A percentile compares a stretch with the other conserved stretches of the same genome.
These are phyloP conservation scores for Rhagoletis zephyria DNA, from an alignment of 1,140 invertebrate genomes.

Conservation along the genomic window DNA sequence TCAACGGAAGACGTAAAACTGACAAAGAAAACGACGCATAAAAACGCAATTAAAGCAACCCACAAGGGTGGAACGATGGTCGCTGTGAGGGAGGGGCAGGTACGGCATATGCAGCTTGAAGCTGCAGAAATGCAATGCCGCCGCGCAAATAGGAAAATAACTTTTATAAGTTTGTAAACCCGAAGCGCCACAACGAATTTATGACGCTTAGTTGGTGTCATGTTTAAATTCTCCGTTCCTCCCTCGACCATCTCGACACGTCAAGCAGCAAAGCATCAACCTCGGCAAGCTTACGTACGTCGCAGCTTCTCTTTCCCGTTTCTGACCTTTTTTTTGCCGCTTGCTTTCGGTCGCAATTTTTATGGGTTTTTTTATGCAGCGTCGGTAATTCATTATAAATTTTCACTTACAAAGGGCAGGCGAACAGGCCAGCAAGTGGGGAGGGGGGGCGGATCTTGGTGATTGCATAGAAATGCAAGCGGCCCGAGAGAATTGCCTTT, in stretches of 20 bases:
- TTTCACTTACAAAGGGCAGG: neutral
- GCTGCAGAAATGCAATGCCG: neutral
- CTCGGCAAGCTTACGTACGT: neutral
- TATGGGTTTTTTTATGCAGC: neutral
- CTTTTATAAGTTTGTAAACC: neutral
- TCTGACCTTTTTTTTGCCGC: neutral
- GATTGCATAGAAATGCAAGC: neutral
- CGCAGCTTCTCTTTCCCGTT: neutral
- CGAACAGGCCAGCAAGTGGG: neutral
- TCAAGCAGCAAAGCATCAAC: neutral
- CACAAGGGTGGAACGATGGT: neutral
- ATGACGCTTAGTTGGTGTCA: constrained; percentile 39
- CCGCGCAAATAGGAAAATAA: neutral
- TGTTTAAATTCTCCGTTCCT: neutral
- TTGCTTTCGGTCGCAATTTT: neutral
- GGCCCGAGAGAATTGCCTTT: neutral
- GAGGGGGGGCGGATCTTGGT: neutral
- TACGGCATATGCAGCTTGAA: neutral
- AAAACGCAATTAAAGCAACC: neutral
- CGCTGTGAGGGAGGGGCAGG: neutral
- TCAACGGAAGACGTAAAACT: neutral
- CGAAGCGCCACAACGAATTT: neutral
- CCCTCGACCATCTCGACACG: neutral
- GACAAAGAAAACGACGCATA: constrained; percentile 2
- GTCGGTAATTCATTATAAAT: constrained; percentile 40